These are phyloP conservation scores for Eristalis pertinax DNA, from an alignment of 2,888 invertebrate species.

Conservation along the genomic window DNA sequence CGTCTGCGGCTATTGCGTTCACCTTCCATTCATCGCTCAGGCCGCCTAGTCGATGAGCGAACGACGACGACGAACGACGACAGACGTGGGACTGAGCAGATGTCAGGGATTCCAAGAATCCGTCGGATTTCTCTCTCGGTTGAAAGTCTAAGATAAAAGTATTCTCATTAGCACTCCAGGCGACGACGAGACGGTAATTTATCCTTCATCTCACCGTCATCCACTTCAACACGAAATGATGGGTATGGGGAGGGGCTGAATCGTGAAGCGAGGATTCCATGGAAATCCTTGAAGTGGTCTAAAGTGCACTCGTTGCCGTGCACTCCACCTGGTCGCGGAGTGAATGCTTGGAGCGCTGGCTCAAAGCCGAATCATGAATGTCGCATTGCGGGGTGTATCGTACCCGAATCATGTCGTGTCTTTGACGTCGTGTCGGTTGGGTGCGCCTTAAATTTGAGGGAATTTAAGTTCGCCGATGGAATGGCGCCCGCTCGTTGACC, in stretches of 20 bases:
- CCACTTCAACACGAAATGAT: not conserved
- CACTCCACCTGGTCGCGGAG: not conserved
- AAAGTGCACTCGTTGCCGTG: constrained; percentile 18
- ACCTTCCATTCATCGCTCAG: not conserved
- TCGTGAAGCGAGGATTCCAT: constrained; percentile 37
- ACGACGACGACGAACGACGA: too few relatives aligned
- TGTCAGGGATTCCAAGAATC: constrained; percentile 6
- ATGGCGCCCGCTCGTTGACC: not conserved
- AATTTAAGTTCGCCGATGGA: too few relatives aligned
- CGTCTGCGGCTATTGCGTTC: constrained; percentile 14
- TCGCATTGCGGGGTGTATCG: constrained; percentile 46
- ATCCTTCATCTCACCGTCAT: constrained; percentile 10
- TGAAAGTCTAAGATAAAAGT: too few relatives aligned
- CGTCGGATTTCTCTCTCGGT: constrained; percentile 16
- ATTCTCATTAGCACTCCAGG: constrained; percentile 52
- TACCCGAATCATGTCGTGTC: not conserved
- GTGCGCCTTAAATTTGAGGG: too few relatives aligned
- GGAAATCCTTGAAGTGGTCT: constrained; percentile 40
- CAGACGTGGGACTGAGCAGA: not conserved
- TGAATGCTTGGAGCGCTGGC: not conserved
- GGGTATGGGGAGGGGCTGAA: not conserved
- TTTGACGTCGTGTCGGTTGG: not conserved
- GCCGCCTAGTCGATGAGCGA: not conserved
- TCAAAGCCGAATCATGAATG: constrained; percentile 17
- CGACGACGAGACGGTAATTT: constrained; percentile 50